phyloP scores from a whole-genome alignment of 2,797 vertebrate species.

The Helostoma temminkii region DNA sequence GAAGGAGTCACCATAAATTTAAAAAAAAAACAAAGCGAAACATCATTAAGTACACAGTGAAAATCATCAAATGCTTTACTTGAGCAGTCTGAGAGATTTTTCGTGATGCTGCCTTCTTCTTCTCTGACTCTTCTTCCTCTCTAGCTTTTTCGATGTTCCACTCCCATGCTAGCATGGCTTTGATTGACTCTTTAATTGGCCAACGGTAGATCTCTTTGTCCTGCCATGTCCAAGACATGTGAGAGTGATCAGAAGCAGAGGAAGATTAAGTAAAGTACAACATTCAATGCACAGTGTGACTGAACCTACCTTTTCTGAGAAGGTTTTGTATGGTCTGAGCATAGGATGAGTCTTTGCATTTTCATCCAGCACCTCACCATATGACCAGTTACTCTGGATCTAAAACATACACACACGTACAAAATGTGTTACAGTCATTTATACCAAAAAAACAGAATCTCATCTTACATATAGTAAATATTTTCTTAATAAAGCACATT shows the following conservation, averaged over 20 bases:
- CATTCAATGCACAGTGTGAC: not conserved
- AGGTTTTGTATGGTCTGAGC: conserved; percentile 96
- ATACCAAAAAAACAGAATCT: not conserved
- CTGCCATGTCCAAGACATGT: conserved; percentile 74
- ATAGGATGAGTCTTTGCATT: conserved; percentile 94
- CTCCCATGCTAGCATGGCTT: conserved; percentile 98
- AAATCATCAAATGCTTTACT: conserved; percentile 70
- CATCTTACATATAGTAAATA: not conserved
- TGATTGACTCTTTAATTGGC: conserved; percentile 97
- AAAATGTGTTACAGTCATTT: not conserved
- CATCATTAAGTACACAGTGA: not conserved
- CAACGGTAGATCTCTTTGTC: conserved; percentile 98
- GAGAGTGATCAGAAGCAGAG: conserved; percentile 2
- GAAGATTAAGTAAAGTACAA: not conserved
- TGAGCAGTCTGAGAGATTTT: conserved; percentile 95
- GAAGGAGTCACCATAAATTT: conserved; percentile 24
- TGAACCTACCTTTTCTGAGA: conserved; percentile 92
- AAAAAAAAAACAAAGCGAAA: not conserved
- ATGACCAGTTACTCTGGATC: conserved; percentile 97
- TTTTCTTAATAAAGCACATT: not conserved
- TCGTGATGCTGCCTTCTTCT: conserved; percentile 88
- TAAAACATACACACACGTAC: conserved; percentile 58
- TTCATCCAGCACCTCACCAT: conserved; percentile 91
- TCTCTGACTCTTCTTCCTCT: conserved; percentile 91
- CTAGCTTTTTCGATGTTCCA: conserved; percentile 94